Evolutionary conservation across 2,888 invertebrate species (phyloP).

Genomic region (Metacarcinus magister): DNA sequence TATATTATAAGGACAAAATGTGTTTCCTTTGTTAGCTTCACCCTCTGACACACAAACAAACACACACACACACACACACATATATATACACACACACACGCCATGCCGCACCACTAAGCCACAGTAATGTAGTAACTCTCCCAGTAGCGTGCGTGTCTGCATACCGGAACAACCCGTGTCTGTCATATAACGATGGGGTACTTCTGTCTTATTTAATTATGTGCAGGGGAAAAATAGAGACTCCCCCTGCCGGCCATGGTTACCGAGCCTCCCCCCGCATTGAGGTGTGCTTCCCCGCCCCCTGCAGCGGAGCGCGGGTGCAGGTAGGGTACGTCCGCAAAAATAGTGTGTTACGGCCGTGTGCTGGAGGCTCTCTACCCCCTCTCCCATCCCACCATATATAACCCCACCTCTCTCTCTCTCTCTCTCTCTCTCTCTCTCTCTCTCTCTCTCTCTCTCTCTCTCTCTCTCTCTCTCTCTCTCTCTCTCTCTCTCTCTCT

Average conservation of each 20-base stretch:
- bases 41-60: conserved; percentile 1
- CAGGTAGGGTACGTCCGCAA: conserved; percentile 59
- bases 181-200: conserved; percentile 41
- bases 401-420: conserved; percentile 10
- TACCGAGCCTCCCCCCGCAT: not conserved
- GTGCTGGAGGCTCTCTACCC: not conserved
- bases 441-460: conserved; percentile 6
- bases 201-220: conserved; percentile 45
- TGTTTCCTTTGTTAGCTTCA: not conserved
- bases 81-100: not conserved
- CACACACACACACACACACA: not conserved
- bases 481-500: conserved; percentile 4
- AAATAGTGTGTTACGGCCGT: not conserved
- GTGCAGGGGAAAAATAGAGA: conserved; percentile 1
- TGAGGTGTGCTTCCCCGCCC: conserved; percentile 9
- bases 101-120: conserved; percentile 8
- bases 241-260: conserved; percentile 21
- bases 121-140: not conserved
- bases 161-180: conserved; percentile 31
- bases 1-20: not conserved
- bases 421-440: not conserved
- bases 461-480: not conserved
- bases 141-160: not conserved
- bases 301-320: conserved; percentile 17
- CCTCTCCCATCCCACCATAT: conserved; percentile 22